Base-by-base conservation (phyloP, 2,797 vertebrate species). In the Pempheris klunzingeri region DNA sequence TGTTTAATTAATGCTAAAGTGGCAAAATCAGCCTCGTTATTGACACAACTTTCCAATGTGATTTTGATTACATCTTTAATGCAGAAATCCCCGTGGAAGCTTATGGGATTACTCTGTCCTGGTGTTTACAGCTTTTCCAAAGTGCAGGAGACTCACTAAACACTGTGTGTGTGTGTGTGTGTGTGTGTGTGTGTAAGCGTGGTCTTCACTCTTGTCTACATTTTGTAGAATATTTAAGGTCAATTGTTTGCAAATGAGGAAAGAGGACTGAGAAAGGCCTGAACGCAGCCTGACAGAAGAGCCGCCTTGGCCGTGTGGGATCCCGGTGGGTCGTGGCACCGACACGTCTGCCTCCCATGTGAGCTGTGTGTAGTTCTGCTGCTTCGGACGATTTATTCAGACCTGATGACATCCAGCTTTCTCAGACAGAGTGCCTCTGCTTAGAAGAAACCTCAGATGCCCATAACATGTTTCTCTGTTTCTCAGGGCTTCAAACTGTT, bases 31-130 rank as follows among this genome's bases (percentile, higher is more conserved):
- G 84, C 81, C 86, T 88, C 86, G 91, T 92, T 90, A 92, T 92
- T 91, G 87, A 88, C 88, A 86, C 73, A 80, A 86, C 81, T 90
- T 88, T 89, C 82, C 83, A 88, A 81, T 90, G 88, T 76, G 88
- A 88, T 87, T 92, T 90, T 93, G 92, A 93, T 91, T 87, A 84
- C 82, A 90, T 90, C 85, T 71, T 80, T 91, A 90, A 87, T 88
- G 81, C 90, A 80, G 78, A 89, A 92, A 93, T 90, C 90, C 90
- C 82, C 11, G 44, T 78, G 80, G 90, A 84, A 90, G 91, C 74
- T 93, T 91, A 92, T 69, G 71, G 86, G 88, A 93, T 94, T 94
- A 93, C 74, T 66, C 54, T 68, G 90, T 86, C 78, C 92, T 86
- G 77, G 80, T 83, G 78, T 89, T 87, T 87, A 93, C 92, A 93